Percentiles rank a stretch among this genome's conserved stretches.
Conservation (phyloP, 2,888 invertebrate genomes). For the Papilio protenor region DNA sequence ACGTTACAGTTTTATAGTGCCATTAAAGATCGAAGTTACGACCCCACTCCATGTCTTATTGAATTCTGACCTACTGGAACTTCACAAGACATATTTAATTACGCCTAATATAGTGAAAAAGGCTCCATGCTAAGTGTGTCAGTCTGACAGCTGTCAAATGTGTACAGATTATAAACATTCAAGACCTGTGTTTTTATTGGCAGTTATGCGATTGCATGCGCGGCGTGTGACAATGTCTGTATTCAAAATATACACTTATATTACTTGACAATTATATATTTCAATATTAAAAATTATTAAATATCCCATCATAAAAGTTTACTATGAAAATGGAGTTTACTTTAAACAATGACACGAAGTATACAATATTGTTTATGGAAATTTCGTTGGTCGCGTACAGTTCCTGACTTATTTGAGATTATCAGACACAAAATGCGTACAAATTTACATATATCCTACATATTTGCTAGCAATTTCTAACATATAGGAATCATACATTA, state of each 20-base stretch:
- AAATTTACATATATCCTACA: conserved; percentile 30
- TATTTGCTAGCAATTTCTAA: conserved; percentile 41
- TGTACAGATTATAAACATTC: conserved; percentile 5
- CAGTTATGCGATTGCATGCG: conserved; percentile 13
- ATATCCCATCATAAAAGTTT: conserved; percentile 10
- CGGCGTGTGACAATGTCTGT: background rate
- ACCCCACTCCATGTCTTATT: background rate
- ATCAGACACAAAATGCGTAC: conserved; percentile 16
- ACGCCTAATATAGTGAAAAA: background rate
- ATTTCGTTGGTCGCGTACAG: conserved; percentile 25
- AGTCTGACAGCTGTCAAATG: conserved; percentile 18
- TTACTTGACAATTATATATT: conserved; percentile 21
- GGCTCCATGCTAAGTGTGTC: background rate
- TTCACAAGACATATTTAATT: background rate
- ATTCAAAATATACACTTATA: conserved; percentile 15
- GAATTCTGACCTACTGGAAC: background rate
- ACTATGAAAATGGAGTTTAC: conserved; percentile 15
- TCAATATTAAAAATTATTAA: conserved; percentile 18
- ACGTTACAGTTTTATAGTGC: background rate
- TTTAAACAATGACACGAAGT: conserved; percentile 13
- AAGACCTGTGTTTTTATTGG: background rate
- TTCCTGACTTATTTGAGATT: background rate
- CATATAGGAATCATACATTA: conserved; percentile 36
- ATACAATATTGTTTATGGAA: conserved; percentile 8
- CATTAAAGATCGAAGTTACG: background rate